Evolutionary conservation across 1,140 invertebrate genomes (phyloP), one percentile per base, ranked within the genome.

Genomic region (Drosophila orena): DNA sequence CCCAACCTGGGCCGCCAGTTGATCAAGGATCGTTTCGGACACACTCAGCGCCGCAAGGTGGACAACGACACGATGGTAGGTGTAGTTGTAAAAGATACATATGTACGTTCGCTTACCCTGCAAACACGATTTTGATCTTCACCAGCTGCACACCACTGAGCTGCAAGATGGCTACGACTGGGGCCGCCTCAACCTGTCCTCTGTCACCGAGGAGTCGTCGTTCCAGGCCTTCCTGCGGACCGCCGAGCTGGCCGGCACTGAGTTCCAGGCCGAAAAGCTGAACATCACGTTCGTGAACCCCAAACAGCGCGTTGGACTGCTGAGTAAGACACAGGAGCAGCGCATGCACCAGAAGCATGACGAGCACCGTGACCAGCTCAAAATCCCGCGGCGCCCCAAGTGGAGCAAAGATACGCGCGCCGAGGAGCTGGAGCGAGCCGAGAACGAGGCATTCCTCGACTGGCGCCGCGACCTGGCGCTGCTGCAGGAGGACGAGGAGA

Each of bases 191-290:
- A 98, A 98, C 93, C 93, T 99, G 3, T 96, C 97, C 89, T 99
- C 98, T 0, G 96, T 99, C 0, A 99, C 98, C 0, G 98, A 99
- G 90, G 97, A 99, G 92, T 97, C 95, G 54, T 97, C 97, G 17
- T 95, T 99, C 62, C 97, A 99, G 93, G 98, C 99, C 80, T 99
- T 99, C 92, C 93, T 99, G 1, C 96, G 96, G 0, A 99, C 97
- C 1, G 98, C 98, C 7, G 96, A 98, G 92, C 93, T 99, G 44
- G 98, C 98, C 3, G 97, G 97, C 24, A 97, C 96, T 7, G 97
- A 99, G 91, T 99, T 99, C 92, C 94, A 96, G 90, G 96, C 96
- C 17, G 97, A 99, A 91, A 98, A 98, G 90, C 91, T 98, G 2
- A 98, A 98, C 92, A 94, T 98, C 2, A 79, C 81, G 40, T 91